Evolutionary conservation across 2,888 invertebrate genomes (phyloP).

Genomic region (Phyllotreta striolata): DNA sequence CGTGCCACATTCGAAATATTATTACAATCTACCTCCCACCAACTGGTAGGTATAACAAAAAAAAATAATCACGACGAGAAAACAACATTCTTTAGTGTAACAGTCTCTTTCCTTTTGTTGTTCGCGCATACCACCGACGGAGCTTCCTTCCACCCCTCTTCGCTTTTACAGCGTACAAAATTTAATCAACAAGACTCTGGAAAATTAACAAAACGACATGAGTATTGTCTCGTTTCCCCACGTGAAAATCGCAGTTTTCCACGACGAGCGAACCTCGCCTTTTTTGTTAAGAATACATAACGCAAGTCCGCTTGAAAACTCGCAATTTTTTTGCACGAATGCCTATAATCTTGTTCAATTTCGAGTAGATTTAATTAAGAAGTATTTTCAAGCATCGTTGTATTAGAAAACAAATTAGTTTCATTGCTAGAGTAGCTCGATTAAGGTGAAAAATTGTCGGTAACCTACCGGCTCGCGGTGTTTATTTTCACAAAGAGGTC

Average conservation of each 20-base stretch:
- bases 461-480: constrained; percentile 2
- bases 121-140: constrained; percentile 1
- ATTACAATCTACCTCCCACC: no score
- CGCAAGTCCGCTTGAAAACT: no score
- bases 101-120: constrained; percentile 9
- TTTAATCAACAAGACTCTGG: constrained; percentile 31
- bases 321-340: no score
- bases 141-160: constrained; percentile 24
- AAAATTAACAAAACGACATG: constrained; percentile 35
- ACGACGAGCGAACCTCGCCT: constrained; percentile 31
- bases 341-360: no score
- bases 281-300: not conserved
- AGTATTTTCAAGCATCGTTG: not conserved
- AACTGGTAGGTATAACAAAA: constrained; percentile 6
- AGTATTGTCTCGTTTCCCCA: constrained; percentile 28
- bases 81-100: constrained; percentile 14
- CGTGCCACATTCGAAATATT: no score
- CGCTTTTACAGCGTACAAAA: constrained; percentile 22
- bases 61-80: constrained; percentile 12
- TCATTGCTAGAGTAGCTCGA: not conserved
- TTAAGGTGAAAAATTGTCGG: constrained; percentile 16
- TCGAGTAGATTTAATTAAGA: no score
- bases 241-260: constrained; percentile 35
- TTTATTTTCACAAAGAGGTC: constrained; percentile 9
- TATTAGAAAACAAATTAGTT: not conserved